Evolutionary conservation across 1,140 invertebrate genomes (phyloP), one percentile per base, ranked within the genome.

Genomic region (Neotoxoptera formosana): DNA sequence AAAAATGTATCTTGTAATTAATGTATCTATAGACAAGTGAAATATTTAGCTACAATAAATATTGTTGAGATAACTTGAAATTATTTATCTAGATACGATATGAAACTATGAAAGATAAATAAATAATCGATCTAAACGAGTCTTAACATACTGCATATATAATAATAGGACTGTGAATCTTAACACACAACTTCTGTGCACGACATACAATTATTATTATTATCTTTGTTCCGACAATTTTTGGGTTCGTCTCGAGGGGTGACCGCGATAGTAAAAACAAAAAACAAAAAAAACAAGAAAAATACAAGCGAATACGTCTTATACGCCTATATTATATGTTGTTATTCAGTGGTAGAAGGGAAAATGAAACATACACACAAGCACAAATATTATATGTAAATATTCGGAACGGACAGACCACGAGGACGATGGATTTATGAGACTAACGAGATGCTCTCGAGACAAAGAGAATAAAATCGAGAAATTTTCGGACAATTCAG

Each of bases 361-460:
- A 56, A 89, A 56, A 89, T 56, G 34, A 56, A 89, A 56, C 86
- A 48, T n/a, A 87, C 20, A 51, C 86, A n/a, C 2, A 34, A 41
- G 23, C 81, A 36, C 81, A 36, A 53, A 53, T 88, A 53, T 51
- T 88, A 88, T 88, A 9, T n/a, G n/a, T 36, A 53, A 47, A 30
- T 86, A 47, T 88, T 88, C 14, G 17, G 47, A 48, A 84, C 76
- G 67, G 91, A 81, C 91, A 47, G 90, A 81, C 90, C n/a, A n/a
- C n/a, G 90, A 17, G 90, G 23, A 91, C 56, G 90, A 92, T 83
- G 41, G 53, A 92, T 92, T 92, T 92, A 92, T 92, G 91, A 76
- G 67, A n/a, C n/a, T n/a, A n/a, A n/a, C n/a, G n/a, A n/a, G n/a
- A 41, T 41, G 41, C 41, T 41, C 41, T 1, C 41, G 41, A 41